Conservation (phyloP, 2,113 vertebrate species). For the Brachyhypopomus occidentalis region DNA sequence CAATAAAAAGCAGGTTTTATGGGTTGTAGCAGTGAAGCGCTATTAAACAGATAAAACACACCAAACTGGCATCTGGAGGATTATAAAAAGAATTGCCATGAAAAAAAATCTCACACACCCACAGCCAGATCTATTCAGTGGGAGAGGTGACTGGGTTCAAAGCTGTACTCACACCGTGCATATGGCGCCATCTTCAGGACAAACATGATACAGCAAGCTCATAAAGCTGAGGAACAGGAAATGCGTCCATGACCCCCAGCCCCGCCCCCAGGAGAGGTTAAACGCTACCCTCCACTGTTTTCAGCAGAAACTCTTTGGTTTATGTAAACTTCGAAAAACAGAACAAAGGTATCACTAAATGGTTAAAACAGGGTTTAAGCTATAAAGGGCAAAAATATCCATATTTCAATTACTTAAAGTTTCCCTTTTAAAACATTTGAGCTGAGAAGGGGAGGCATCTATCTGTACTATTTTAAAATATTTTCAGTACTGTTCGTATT, state of each 20-base stretch:
- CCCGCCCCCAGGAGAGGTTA: slow-evolving; percentile 24
- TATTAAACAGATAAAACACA: slow-evolving; percentile 63
- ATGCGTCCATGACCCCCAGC: no score
- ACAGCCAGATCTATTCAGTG: slow-evolving; percentile 38
- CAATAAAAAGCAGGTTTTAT: slow-evolving; percentile 61
- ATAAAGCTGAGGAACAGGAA: not conserved
- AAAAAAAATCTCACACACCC: slow-evolving; percentile 71
- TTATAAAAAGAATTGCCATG: slow-evolving; percentile 72
- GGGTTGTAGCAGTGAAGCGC: slow-evolving; percentile 58
- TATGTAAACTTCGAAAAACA: not conserved
- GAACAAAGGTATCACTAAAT: no score
- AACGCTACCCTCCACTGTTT: slow-evolving; percentile 34
- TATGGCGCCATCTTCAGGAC: slow-evolving; percentile 43
- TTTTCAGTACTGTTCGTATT: no score
- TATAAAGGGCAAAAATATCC: no score
- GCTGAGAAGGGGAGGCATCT: no score
- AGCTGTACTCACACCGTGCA: not conserved
- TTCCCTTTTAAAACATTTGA: no score
- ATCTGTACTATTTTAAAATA: no score
- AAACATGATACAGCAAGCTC: not conserved
- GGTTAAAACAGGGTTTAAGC: no score
- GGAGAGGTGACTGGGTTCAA: slow-evolving; percentile 53
- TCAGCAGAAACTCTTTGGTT: not conserved
- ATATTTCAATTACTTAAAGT: no score
- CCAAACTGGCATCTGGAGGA: slow-evolving; percentile 58